Evolutionary conservation across 2,888 invertebrate species (phyloP).

Genomic region (Cetonia aurata): DNA sequence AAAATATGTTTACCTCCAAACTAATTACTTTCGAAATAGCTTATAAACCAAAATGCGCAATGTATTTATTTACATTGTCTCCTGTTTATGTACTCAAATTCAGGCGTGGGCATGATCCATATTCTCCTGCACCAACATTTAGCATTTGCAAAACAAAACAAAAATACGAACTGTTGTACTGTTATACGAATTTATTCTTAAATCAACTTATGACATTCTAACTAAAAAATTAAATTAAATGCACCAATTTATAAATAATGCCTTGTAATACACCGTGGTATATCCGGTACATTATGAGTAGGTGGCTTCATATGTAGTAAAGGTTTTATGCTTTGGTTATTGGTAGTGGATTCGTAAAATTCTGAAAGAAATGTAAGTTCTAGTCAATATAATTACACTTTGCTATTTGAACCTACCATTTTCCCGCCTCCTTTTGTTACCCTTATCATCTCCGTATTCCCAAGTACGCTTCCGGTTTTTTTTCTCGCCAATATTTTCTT

Average conservation of each 20-base stretch:
- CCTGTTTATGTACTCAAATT: too few relatives aligned
- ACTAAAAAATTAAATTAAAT: neutral
- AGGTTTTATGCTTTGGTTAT: slow-evolving; percentile 39
- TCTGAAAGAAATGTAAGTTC: too few relatives aligned
- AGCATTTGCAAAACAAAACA: too few relatives aligned
- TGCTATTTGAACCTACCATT: slow-evolving; percentile 54
- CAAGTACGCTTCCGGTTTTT: slow-evolving; percentile 51
- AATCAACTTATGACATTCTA: slow-evolving; percentile 35
- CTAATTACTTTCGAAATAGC: too few relatives aligned
- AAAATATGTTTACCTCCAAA: too few relatives aligned
- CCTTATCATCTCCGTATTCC: slow-evolving; percentile 42
- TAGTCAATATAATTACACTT: neutral
- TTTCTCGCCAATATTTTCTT: slow-evolving; percentile 37
- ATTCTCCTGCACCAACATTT: too few relatives aligned
- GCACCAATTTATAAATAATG: slow-evolving; percentile 70
- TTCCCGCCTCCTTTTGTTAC: slow-evolving; percentile 61
- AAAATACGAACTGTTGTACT: too few relatives aligned
- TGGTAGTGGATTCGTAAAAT: neutral
- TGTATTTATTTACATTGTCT: too few relatives aligned
- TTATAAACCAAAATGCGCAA: too few relatives aligned
- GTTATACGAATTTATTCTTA: too few relatives aligned
- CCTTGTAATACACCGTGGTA: slow-evolving; percentile 75
- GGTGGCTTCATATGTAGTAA: slow-evolving; percentile 57
- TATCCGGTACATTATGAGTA: slow-evolving; percentile 70
- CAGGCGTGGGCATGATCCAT: too few relatives aligned